Base-by-base conservation (phyloP, 2,888 invertebrate genomes). In the Neuroscelio doddi region DNA sequence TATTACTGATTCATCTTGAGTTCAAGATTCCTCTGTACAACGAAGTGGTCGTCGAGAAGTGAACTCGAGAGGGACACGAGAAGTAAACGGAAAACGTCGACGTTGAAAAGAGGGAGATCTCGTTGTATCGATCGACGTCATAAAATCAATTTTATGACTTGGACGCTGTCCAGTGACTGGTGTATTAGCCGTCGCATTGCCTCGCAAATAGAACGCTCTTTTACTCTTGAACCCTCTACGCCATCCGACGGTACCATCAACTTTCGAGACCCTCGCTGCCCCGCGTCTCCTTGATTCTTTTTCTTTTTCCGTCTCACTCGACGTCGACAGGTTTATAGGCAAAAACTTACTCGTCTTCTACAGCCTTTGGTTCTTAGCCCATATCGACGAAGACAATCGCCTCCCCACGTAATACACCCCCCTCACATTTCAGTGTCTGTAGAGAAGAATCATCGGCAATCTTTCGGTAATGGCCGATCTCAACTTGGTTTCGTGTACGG, bases 81-180 rank as follows among this genome's bases (percentile, higher is more conserved):
- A 30, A 27, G 24, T 42, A 59, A 63, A 64, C 68, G 65, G 70
- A 70, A 65, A 64, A 68, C 58, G 69, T 67, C 67, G 69, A 63
- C 41, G 66, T 59, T 63, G 62, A 70, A 68, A 68, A 73, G 67
- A 63, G 52, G 66, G 71, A 73, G 77, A 69, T 64, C 62, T 62
- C 46, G 63, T 62, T 66, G 65, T 80, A 82, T 82, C 81, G 81
- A 82, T 81, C 82, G 80, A 68, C 75, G 78, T 82, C 81, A 81
- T 82, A 82, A 82, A 82, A 83, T 82, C 79, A 78, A 80, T 80
- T 81, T 82, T 82, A 81, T 81, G 82, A 82, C 80, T 82, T 82
- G 82, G 82, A 82, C 82, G 77, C 76, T 81, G 82, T 83, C 82
- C 82, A 83, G 82, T 82, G 81, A 82, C 80, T 80, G 81, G 80